Base-by-base conservation (phyloP, 30 jellyfish, hydroid and myxozoan species). In the Chironex yamaguchii region DNA sequence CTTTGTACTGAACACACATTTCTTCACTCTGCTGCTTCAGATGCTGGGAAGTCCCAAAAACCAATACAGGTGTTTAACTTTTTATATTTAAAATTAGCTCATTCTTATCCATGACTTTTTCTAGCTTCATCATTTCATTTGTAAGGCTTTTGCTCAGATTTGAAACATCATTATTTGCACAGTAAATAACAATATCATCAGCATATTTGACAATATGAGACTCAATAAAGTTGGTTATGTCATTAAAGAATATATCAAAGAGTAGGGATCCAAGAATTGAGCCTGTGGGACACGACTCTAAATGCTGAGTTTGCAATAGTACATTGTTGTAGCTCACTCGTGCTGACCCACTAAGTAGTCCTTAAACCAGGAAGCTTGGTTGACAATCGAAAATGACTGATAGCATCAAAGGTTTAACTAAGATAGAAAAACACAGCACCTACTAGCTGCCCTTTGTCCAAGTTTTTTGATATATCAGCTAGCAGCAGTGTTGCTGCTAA, bases 351-450 rank as follows among this genome's bases (percentile, higher is more conserved):
- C 64, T 62, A 49, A 64, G 81, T 72, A 86, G 50, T 54, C 78
- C 28, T 13, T 49, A 32, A 84, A 69, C 94, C 94, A 84, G 21
- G 76, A 3, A 84, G 84, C 68, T 71, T 84, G 79, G 67, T 68
- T 49, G 70, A 42, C 88, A 82, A 52, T 69, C 30, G 53, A 36
- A 71, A 28, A 30, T 85, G 92, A 62, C 74, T 66, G 53, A 72
- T 72, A 23, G 95, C 74, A 62, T 85, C 95, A 85, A 85, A 86
- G 52, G 96, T 92, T 35, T 86, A 74, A 28, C 96, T 75, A 17
- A 62, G 82, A 34, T 85, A 90, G 23, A 85, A 36, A 72, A 72
- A 74, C 75, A 73, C 84, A 29, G 92, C 92, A 13, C 96, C 96
- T 6, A 64, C 82, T 20, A 75, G 88, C 30, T 52, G 68, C 70